Evolutionary conservation across 2,888 invertebrate species (phyloP).

Genomic region (Agrenia bidenticulata): DNA sequence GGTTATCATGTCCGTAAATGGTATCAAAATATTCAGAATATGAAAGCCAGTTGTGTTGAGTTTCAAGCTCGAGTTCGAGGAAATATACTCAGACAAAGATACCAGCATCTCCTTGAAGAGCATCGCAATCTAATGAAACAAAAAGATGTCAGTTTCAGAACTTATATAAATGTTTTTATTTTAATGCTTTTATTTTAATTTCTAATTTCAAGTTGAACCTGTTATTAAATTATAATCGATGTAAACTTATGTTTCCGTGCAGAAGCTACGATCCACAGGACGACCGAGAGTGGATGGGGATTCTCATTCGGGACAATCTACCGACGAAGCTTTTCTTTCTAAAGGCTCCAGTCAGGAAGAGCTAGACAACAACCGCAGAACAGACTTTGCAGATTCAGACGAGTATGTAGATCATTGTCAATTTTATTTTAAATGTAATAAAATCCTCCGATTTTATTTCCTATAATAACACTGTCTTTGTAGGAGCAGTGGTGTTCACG

Average conservation of each 20-base stretch:
- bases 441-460: conserved; percentile 4
- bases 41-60: conserved; percentile 63
- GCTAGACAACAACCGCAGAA: conserved; percentile 54
- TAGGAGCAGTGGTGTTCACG: conserved; percentile 63
- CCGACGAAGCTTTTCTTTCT: conserved; percentile 61
- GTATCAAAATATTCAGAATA: conserved; percentile 66
- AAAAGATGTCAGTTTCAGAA: conserved; percentile 43
- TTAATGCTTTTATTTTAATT: no score
- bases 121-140: conserved; percentile 45
- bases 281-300: conserved; percentile 52
- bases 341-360: conserved; percentile 64
- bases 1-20: conserved; percentile 68
- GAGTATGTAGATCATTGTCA: conserved; percentile 53
- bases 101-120: conserved; percentile 57
- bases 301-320: conserved; percentile 58
- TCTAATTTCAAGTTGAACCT: not conserved
- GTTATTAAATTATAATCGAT: not conserved
- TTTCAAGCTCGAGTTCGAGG: conserved; percentile 77
- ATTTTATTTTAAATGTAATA: conserved; percentile 26
- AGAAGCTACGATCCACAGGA: conserved; percentile 44
- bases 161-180: no score
- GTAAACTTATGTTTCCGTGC: not conserved
- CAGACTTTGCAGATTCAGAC: conserved; percentile 55
- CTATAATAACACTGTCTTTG: conserved; percentile 7
- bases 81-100: conserved; percentile 63